Conservation (phyloP, 2,113 vertebrate species). For the Gasterosteus aculeatus region DNA sequence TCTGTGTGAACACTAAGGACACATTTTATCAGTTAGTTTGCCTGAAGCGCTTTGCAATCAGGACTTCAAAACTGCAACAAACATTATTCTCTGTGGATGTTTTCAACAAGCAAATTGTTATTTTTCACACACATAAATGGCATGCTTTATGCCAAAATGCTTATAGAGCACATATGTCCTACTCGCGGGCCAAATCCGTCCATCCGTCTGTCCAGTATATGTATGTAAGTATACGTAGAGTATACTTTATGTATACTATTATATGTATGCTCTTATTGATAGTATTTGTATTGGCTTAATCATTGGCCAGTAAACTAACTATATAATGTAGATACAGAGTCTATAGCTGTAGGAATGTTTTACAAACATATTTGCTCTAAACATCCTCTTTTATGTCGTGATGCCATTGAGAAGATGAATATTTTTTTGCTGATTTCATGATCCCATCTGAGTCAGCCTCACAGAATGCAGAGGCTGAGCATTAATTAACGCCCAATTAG, state of each 20-base stretch:
- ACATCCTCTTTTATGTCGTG: background rate
- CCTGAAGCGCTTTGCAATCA: background rate
- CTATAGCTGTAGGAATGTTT: background rate
- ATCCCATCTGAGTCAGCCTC: constrained; percentile 16
- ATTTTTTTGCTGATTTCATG: constrained; percentile 26
- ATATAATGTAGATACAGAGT: background rate
- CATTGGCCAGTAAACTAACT: background rate
- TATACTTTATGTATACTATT: too few relatives aligned
- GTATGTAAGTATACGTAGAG: too few relatives aligned
- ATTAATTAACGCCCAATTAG: constrained; percentile 20
- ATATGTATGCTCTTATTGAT: too few relatives aligned
- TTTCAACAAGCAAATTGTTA: background rate
- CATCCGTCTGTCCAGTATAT: too few relatives aligned
- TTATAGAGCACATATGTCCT: background rate
- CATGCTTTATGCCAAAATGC: background rate
- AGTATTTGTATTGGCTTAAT: background rate
- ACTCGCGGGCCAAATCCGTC: too few relatives aligned
- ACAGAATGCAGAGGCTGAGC: constrained; percentile 20
- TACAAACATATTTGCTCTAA: background rate
- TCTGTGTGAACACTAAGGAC: background rate
- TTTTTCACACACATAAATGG: background rate
- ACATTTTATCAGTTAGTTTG: background rate
- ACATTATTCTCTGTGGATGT: background rate
- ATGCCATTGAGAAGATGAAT: background rate
- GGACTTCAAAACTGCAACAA: background rate